phyloP scores from a whole-genome alignment of 2,797 vertebrate species.

The Bradypus variegatus region DNA sequence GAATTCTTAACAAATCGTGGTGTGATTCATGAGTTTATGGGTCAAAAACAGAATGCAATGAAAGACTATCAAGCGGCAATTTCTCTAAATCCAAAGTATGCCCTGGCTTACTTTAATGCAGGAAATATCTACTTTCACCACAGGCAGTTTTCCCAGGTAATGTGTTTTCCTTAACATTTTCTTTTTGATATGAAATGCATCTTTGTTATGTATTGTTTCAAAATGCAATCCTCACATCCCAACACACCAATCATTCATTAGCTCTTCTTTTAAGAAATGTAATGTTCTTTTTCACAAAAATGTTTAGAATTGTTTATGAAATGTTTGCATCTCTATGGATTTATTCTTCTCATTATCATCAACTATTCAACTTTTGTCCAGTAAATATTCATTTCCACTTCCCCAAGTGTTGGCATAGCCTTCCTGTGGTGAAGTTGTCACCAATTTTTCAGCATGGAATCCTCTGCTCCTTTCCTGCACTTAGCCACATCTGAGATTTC shows the following conservation, averaged over 20 bases:
- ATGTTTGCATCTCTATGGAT: not conserved
- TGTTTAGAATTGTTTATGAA: not conserved
- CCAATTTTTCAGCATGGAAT: not conserved
- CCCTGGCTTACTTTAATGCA: conserved; percentile 78
- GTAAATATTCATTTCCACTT: not conserved
- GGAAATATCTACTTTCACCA: conserved; percentile 80
- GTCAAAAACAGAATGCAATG: conserved; percentile 74
- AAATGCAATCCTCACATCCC: not conserved
- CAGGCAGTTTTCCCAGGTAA: conserved; percentile 79
- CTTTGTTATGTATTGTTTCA: not conserved
- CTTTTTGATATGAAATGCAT: not conserved
- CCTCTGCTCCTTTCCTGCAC: not conserved
- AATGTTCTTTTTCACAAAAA: not conserved
- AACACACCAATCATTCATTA: not conserved
- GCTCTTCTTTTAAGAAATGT: not conserved
- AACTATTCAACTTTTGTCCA: not conserved
- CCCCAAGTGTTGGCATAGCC: not conserved
- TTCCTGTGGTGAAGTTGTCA: too few species aligned
- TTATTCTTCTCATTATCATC: not conserved
- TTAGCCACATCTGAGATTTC: not conserved
- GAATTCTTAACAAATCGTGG: conserved; percentile 78
- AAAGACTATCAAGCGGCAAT: conserved; percentile 78
- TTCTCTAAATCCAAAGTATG: conserved; percentile 70
- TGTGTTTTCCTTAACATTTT: conserved; percentile 25
- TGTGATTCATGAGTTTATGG: conserved; percentile 79